A percentile compares a stretch with the other conserved stretches of the same genome.
These are phyloP conservation scores for Cotesia glomerata DNA, from an alignment of 1,140 invertebrate species.

Conservation along the genomic window DNA sequence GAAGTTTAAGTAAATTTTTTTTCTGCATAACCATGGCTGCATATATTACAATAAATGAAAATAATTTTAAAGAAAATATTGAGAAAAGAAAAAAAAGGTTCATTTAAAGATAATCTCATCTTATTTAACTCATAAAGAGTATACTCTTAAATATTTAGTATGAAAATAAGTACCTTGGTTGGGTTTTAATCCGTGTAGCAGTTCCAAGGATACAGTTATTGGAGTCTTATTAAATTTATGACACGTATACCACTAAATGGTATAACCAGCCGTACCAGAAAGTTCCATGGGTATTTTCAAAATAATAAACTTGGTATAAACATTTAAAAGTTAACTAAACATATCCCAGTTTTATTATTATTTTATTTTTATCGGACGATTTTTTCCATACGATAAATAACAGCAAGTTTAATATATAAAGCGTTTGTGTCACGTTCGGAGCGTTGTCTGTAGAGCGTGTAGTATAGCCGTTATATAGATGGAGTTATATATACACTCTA, in stretches of 20 bases:
- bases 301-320: too few relatives aligned
- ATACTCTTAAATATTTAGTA: neutral
- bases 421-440: conserved; percentile 5
- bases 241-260: neutral
- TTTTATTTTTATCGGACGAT: too few relatives aligned
- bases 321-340: too few relatives aligned
- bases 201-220: conserved; percentile 7
- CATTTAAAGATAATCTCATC: too few relatives aligned
- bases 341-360: too few relatives aligned
- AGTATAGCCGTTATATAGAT: conserved; percentile 8
- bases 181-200: neutral
- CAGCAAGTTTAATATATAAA: neutral
- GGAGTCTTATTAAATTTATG: conserved; percentile 5
- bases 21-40: too few relatives aligned
- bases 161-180: neutral
- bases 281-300: too few relatives aligned
- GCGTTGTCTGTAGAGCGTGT: neutral
- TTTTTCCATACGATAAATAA: too few relatives aligned
- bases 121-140: neutral
- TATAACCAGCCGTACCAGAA: neutral
- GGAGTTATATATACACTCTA: conserved; percentile 26
- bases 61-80: too few relatives aligned
- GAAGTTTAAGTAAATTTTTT: too few relatives aligned
- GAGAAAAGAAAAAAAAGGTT: too few relatives aligned
- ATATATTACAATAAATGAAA: too few relatives aligned